These are phyloP conservation scores for Carcina quercana DNA, from an alignment of 2,888 invertebrate species.

Conservation along the genomic window DNA sequence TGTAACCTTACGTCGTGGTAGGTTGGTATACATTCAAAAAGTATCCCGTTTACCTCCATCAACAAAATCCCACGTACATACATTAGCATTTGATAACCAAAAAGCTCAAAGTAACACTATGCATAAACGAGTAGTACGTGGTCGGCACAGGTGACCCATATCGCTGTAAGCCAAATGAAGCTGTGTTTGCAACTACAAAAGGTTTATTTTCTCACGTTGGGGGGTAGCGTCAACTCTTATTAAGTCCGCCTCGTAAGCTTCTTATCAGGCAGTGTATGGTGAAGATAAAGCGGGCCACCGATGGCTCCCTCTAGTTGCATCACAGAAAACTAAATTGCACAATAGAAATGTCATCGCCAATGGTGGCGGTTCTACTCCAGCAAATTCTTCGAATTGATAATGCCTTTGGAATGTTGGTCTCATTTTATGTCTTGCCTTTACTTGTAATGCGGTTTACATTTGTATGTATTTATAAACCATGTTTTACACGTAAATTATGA, in stretches of 20 bases:
- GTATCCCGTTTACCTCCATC: neutral
- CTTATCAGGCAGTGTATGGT: constrained; percentile 68
- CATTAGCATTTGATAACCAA: constrained; percentile 38
- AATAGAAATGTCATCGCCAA: no score
- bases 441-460: no score
- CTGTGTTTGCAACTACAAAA: constrained; percentile 34
- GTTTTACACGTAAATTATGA: no score
- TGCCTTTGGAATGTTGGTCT: no score
- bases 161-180: constrained; percentile 37
- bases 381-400: no score
- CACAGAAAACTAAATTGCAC: no score
- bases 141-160: constrained; percentile 33
- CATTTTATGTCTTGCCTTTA: no score
- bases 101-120: constrained; percentile 36
- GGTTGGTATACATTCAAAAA: neutral
- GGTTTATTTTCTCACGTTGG: constrained; percentile 39
- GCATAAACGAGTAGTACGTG: constrained; percentile 35
- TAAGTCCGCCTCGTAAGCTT: constrained; percentile 62
- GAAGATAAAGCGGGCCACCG: constrained; percentile 63
- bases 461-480: no score
- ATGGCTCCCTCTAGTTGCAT: no score
- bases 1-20: neutral
- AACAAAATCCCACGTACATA: constrained; percentile 29
- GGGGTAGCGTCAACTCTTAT: constrained; percentile 50
- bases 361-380: no score